These are phyloP conservation scores for Hanleya hanleyi DNA, from an alignment of 2,888 invertebrate genomes.

Conservation along the genomic window DNA sequence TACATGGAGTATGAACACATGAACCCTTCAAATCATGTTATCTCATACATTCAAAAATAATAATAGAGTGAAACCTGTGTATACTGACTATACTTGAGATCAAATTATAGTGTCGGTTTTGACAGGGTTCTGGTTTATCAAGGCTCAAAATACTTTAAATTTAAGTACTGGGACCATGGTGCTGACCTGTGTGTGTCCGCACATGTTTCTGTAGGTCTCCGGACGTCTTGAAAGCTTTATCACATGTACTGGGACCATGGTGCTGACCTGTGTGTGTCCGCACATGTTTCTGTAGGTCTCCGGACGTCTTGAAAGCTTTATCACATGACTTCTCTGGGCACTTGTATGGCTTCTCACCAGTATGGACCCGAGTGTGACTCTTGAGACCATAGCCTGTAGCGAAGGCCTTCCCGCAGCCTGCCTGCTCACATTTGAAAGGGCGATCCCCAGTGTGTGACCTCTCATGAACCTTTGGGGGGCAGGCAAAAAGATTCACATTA, in stretches of 20 bases:
- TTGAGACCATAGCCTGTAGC: conserved; percentile 77
- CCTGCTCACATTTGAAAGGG: conserved; percentile 72
- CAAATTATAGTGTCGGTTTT: no score
- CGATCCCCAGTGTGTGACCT: conserved; percentile 74
- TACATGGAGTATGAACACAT: no score
- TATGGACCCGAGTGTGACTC: conserved; percentile 78
- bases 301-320: conserved; percentile 79
- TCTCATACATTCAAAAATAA: no score
- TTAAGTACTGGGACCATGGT: no score
- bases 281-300: conserved; percentile 78
- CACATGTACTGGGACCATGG: neutral
- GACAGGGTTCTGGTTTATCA: no score
- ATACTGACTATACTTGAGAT: no score
- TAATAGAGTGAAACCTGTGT: no score
- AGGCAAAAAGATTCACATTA: no score
- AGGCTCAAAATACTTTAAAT: no score
- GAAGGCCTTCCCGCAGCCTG: conserved; percentile 73
- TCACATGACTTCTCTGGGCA: conserved; percentile 76
- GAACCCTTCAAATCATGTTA: no score
- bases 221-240: conserved; percentile 64
- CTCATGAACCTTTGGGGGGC: conserved; percentile 71
- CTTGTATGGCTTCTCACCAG: conserved; percentile 78
- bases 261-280: conserved; percentile 78
- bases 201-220: conserved; percentile 79
- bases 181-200: conserved; percentile 79